Conservation (phyloP, 1,140 invertebrate species). For the Monochamus saltuarius region DNA sequence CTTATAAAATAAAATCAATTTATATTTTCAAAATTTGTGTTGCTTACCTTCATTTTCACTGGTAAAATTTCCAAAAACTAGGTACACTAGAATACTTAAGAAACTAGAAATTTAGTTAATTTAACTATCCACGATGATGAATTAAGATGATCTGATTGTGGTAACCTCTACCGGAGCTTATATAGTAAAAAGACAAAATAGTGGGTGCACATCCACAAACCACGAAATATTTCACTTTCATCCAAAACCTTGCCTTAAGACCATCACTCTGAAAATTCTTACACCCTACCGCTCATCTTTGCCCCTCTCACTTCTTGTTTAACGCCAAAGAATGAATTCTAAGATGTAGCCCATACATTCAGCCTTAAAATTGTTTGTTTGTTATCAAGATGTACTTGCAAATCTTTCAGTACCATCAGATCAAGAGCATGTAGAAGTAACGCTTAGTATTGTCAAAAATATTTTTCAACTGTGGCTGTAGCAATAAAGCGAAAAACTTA, state of each 20-base stretch:
- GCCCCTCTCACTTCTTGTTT: conserved; percentile 4
- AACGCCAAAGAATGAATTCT: neutral
- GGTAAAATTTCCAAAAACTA: conserved; percentile 4
- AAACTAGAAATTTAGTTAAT: conserved; percentile 14
- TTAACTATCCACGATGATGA: conserved; percentile 13
- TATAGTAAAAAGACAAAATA: conserved; percentile 45
- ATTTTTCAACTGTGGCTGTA: no score
- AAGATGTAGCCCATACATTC: neutral
- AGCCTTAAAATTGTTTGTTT: conserved; percentile 7
- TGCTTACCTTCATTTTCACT: conserved; percentile 44
- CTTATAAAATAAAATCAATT: neutral
- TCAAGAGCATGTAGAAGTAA: no score
- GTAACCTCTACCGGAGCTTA: conserved; percentile 40
- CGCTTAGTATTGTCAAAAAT: no score
- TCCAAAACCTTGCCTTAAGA: conserved; percentile 42
- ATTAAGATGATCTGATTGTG: conserved; percentile 44
- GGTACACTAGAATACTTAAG: neutral
- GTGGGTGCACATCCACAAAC: conserved; percentile 46
- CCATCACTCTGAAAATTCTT: conserved; percentile 18
- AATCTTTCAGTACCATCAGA: no score
- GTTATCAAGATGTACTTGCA: neutral
- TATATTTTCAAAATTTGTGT: neutral
- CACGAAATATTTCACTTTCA: conserved; percentile 47
- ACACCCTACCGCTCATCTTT: conserved; percentile 20
- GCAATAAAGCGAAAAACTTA: no score